A percentile compares a stretch with the other conserved stretches of the same genome.
Evolutionary conservation across 2,888 invertebrate species (phyloP).

Genomic region (Euproctis similis): DNA sequence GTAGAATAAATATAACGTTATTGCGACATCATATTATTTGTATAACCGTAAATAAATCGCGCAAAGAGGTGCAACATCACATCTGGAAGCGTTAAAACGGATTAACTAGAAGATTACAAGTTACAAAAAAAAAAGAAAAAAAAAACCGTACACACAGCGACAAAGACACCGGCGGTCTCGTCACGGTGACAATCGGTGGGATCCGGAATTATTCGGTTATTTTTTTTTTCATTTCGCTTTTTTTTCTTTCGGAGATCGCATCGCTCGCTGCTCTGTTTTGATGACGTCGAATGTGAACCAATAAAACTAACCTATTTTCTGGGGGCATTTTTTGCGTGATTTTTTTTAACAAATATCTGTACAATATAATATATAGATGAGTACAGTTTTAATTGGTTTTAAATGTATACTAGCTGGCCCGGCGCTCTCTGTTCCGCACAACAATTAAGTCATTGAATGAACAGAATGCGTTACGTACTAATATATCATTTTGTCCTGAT

Average conservation of each 20-base stretch:
- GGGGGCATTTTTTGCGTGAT: slow-evolving; percentile 13
- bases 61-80: slow-evolving; percentile 42
- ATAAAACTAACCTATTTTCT: slow-evolving; percentile 18
- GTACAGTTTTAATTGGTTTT: too few species aligned
- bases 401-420: too few species aligned
- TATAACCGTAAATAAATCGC: slow-evolving; percentile 43
- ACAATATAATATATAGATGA: too few species aligned
- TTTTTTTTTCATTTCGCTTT: slow-evolving; percentile 40
- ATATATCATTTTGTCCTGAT: too few species aligned
- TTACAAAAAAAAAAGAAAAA: too few species aligned
- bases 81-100: slow-evolving; percentile 74
- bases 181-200: slow-evolving; percentile 68
- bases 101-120: slow-evolving; percentile 69
- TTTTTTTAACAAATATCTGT: too few species aligned
- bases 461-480: too few species aligned
- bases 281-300: slow-evolving; percentile 35
- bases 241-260: slow-evolving; percentile 39
- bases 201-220: slow-evolving; percentile 60
- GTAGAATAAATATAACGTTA: too few species aligned
- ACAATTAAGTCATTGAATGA: too few species aligned
- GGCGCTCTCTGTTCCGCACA: too few species aligned
- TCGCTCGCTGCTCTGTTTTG: slow-evolving; percentile 38
- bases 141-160: slow-evolving; percentile 24
- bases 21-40: too few species aligned
- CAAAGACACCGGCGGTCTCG: slow-evolving; percentile 66